A percentile compares a stretch with the other conserved stretches of the same genome.
phyloP scores from a whole-genome alignment of 2,113 vertebrate species.

The Cryptotis parvus region DNA sequence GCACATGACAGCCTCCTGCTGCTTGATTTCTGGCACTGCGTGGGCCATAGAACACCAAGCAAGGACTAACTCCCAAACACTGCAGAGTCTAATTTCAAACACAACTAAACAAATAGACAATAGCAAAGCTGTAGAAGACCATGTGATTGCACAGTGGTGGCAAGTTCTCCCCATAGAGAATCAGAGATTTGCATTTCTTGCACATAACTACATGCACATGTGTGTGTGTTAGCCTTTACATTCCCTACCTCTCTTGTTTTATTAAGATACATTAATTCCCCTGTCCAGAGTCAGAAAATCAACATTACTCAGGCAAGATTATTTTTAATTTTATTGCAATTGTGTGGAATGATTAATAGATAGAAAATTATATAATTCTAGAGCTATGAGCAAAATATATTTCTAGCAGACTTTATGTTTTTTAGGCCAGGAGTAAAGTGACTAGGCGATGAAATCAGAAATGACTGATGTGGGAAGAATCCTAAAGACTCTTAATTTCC shows the following conservation, averaged over 20 bases:
- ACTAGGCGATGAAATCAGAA: neutral
- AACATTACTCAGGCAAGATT: neutral
- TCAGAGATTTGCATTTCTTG: neutral
- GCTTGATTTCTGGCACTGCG: too few relatives aligned
- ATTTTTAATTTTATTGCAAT: neutral
- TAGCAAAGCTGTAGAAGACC: neutral
- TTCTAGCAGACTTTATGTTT: neutral
- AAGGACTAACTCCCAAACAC: too few relatives aligned
- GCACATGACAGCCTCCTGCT: too few relatives aligned
- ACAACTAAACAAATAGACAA: neutral
- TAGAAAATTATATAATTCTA: neutral
- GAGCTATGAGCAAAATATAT: neutral
- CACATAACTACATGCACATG: accelerated
- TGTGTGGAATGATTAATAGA: neutral
- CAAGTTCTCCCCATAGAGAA: neutral
- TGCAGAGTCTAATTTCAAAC: too few relatives aligned
- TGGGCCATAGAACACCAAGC: too few relatives aligned
- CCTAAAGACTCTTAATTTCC: constrained; percentile 54
- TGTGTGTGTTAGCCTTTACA: neutral
- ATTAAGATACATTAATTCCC: neutral
- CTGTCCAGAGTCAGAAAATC: neutral
- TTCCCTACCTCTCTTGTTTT: neutral
- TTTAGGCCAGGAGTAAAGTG: constrained; percentile 22
- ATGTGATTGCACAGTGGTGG: neutral
- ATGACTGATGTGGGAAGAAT: constrained; percentile 23